These are phyloP conservation scores for Solenopsis invicta DNA, from an alignment of 1,140 invertebrate species.

Conservation along the genomic window DNA sequence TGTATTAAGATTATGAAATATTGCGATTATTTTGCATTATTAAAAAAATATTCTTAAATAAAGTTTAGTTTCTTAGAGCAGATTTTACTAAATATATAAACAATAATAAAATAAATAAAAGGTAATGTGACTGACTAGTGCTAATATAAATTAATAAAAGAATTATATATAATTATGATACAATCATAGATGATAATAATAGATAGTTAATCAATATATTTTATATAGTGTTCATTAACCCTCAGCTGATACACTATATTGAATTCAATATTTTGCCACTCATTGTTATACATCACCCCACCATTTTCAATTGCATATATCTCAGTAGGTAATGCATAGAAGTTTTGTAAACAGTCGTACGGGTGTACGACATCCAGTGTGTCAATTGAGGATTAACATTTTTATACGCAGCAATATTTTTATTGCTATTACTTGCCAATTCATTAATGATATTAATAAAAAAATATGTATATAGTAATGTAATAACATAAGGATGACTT, in stretches of 20 bases:
- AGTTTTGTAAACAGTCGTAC: no score
- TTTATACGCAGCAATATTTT: neutral
- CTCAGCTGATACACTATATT: no score
- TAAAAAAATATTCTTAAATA: neutral
- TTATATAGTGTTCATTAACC: no score
- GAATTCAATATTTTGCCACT: no score
- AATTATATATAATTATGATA: neutral
- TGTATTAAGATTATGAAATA: conserved; percentile 15
- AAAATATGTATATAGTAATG: neutral
- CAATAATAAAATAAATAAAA: neutral
- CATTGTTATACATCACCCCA: no score
- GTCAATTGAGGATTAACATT: neutral
- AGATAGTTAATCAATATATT: neutral
- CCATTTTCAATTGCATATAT: no score
- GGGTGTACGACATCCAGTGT: no score
- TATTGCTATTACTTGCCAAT: neutral
- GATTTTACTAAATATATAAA: neutral
- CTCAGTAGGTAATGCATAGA: no score
- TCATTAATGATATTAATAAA: neutral
- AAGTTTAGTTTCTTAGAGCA: neutral
- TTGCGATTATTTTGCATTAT: neutral
- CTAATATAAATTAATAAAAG: neutral
- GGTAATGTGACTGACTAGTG: neutral
- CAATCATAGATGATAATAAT: neutral
- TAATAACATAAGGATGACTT: neutral